Conservation (phyloP, 2,797 vertebrate genomes). For the Manis javanica region DNA sequence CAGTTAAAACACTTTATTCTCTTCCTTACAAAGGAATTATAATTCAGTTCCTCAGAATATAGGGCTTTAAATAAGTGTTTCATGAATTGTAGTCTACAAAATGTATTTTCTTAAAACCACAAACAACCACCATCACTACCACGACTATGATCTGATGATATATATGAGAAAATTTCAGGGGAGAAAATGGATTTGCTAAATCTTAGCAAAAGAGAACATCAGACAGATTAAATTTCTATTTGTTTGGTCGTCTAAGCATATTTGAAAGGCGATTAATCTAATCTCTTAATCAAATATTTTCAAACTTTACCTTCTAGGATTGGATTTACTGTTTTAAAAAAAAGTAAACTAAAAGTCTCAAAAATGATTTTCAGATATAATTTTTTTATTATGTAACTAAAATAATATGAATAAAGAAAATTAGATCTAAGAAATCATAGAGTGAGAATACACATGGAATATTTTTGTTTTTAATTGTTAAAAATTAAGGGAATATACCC, state of each 20-base stretch:
- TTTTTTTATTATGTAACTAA: not conserved
- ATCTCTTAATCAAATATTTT: not conserved
- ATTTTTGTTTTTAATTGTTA: not conserved
- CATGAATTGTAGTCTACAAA: not conserved
- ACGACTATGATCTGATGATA: not conserved
- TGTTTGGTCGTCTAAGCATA: slow-evolving; percentile 17
- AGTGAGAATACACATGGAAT: not conserved
- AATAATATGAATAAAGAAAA: slow-evolving; percentile 1
- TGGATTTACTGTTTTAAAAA: not conserved
- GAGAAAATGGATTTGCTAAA: not conserved
- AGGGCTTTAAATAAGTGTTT: not conserved
- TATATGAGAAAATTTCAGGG: not conserved
- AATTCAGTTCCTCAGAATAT: not conserved
- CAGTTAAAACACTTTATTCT: not conserved
- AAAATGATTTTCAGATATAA: not conserved
- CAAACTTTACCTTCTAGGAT: not conserved
- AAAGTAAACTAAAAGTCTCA: slow-evolving; percentile 8
- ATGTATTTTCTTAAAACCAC: not conserved
- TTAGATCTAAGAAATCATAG: not conserved
- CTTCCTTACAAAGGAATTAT: not conserved
- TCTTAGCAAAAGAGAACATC: not conserved
- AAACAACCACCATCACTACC: too few relatives aligned
- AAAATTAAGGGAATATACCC: not conserved
- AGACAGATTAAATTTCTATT: not conserved
- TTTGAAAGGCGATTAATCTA: not conserved